Evolutionary conservation across 2,113 vertebrate species (phyloP).

Genomic region (Seriola quinqueradiata): DNA sequence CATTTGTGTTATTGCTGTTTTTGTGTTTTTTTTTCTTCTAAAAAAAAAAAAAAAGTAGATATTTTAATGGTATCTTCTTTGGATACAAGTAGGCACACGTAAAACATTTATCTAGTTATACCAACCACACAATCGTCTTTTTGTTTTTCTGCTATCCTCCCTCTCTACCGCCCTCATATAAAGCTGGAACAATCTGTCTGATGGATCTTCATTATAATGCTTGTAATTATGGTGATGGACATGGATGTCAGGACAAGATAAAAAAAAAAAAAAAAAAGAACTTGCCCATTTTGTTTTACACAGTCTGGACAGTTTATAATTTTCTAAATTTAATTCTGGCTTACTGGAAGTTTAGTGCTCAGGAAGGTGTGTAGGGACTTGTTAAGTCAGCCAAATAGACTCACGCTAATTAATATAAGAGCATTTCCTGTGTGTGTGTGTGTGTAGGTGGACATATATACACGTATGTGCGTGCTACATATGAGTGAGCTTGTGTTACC

Average conservation of each 20-base stretch:
- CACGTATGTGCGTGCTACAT: background rate
- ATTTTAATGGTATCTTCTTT: background rate
- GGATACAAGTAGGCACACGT: background rate
- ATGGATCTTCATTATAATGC: background rate
- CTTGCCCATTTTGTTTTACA: constrained; percentile 21
- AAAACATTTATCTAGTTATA: constrained; percentile 5
- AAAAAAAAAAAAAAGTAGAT: too few relatives aligned
- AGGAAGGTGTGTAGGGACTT: constrained; percentile 6
- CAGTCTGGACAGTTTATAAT: background rate
- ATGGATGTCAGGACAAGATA: background rate
- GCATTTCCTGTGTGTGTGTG: constrained; percentile 3
- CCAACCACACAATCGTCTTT: background rate
- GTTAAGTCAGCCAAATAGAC: constrained; percentile 8
- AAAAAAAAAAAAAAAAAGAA: background rate
- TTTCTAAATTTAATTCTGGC: background rate
- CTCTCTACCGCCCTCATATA: background rate
- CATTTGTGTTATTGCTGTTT: background rate
- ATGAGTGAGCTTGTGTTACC: constrained; percentile 64
- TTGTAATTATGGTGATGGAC: background rate
- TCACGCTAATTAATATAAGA: constrained; percentile 20
- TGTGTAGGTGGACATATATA: too few relatives aligned
- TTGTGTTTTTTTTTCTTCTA: too few relatives aligned
- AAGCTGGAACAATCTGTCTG: constrained; percentile 1
- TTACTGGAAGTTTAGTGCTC: constrained; percentile 11
- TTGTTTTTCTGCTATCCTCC: background rate